Conservation (phyloP, 2,113 vertebrate genomes). For the Bubo bubo region DNA sequence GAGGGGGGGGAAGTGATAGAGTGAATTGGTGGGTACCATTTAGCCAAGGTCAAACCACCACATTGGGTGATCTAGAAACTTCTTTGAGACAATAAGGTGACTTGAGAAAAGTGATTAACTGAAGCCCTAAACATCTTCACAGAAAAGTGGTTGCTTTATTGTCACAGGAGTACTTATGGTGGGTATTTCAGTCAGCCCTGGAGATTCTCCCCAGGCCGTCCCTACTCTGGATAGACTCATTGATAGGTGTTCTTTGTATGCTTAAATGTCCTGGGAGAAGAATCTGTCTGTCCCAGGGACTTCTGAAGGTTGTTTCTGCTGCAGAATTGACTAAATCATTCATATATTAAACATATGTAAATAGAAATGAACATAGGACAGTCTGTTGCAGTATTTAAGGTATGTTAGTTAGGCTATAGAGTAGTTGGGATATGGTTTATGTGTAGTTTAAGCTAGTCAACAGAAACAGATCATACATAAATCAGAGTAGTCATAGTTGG, state of each 20-base stretch:
- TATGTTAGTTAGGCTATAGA: fast-evolving
- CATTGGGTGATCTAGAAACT: neutral
- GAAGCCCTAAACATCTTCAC: neutral
- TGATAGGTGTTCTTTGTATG: neutral
- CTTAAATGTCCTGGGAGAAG: neutral
- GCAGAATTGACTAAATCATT: neutral
- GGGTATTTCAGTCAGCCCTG: neutral
- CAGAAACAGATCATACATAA: neutral
- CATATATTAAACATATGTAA: neutral
- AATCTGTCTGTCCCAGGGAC: neutral
- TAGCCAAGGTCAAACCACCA: no score
- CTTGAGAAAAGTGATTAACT: neutral
- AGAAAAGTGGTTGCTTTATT: neutral
- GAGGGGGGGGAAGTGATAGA: no score
- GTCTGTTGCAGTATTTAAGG: neutral
- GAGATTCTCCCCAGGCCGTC: neutral
- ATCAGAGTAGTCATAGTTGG: neutral
- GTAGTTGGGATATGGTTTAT: neutral
- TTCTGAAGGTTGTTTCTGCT: neutral
- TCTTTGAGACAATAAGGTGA: neutral
- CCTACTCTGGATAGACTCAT: neutral
- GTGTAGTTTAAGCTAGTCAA: neutral
- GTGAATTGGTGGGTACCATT: no score
- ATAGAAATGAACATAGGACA: neutral
- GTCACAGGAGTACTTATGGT: neutral